phyloP scores from a whole-genome alignment of 2,113 vertebrate genomes.

The Prunella himalayana region DNA sequence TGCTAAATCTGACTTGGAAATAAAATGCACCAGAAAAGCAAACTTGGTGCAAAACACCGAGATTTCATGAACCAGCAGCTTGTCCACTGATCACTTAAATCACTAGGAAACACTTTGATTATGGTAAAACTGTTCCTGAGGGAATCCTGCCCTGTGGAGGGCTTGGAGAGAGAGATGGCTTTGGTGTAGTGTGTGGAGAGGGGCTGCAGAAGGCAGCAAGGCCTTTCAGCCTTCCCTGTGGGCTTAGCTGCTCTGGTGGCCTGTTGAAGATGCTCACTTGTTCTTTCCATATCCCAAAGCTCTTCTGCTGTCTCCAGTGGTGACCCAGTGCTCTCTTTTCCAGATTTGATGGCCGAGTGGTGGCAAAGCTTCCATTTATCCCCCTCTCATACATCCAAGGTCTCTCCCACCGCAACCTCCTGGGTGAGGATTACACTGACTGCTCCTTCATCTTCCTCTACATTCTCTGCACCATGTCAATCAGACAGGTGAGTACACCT shows the following conservation, averaged over 20 bases:
- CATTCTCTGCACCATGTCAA: slow-evolving; percentile 99
- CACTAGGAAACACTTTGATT: neutral
- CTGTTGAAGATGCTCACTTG: neutral
- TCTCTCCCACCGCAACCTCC: slow-evolving; percentile 93
- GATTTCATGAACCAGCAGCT: neutral
- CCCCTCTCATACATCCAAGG: slow-evolving; percentile 96
- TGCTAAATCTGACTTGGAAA: neutral
- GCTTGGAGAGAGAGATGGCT: neutral
- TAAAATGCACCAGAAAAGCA: neutral
- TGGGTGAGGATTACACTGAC: slow-evolving; percentile 96
- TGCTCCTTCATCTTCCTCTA: slow-evolving; percentile 99
- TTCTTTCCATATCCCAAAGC: neutral
- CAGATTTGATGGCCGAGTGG: slow-evolving; percentile 96
- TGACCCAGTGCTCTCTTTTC: slow-evolving; percentile 2
- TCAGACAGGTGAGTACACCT: slow-evolving; percentile 85
- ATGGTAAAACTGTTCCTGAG: neutral
- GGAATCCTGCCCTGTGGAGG: neutral
- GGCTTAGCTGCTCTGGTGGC: neutral
- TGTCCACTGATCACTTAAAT: neutral
- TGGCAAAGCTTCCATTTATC: slow-evolving; percentile 93
- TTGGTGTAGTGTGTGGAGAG: neutral
- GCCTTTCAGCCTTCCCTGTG: neutral
- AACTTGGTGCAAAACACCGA: neutral
- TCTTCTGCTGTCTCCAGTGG: neutral
- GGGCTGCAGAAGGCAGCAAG: neutral